Evolutionary conservation across 2,113 vertebrate species (phyloP).

Genomic region (Notarius lentiginosus): DNA sequence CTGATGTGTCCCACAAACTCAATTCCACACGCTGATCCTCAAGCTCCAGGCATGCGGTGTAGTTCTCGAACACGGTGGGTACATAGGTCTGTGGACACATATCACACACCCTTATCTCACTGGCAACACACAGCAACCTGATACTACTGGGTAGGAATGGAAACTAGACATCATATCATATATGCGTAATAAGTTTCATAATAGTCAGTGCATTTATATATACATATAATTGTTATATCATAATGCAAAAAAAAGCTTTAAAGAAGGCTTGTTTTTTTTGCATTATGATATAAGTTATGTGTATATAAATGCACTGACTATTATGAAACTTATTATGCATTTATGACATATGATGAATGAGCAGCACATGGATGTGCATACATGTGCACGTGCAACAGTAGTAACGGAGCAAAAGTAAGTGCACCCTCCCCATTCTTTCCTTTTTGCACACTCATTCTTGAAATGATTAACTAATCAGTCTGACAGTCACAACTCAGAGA

Average conservation of each 20-base stretch:
- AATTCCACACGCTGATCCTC: conserved; percentile 94
- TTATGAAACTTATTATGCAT: neutral
- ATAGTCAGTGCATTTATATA: neutral
- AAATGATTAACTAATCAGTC: neutral
- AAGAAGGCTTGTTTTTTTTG: neutral
- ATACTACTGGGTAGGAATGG: neutral
- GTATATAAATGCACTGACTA: neutral
- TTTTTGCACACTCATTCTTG: neutral
- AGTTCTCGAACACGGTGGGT: conserved; percentile 97
- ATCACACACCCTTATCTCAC: conserved; percentile 36
- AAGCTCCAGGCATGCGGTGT: conserved; percentile 91
- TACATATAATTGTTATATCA: neutral
- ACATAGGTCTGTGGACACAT: conserved; percentile 83
- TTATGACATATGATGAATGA: neutral
- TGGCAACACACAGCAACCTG: neutral
- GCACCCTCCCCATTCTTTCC: neutral
- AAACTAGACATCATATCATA: neutral
- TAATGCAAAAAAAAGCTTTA: neutral
- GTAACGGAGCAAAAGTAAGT: neutral
- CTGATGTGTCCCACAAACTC: conserved; percentile 96
- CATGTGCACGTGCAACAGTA: neutral
- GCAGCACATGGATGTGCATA: neutral
- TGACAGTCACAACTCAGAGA: neutral
- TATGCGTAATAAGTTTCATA: neutral
- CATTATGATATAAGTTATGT: too few relatives aligned